Conservation (phyloP, 2,113 vertebrate genomes). For the Typhlomys cinereus region DNA sequence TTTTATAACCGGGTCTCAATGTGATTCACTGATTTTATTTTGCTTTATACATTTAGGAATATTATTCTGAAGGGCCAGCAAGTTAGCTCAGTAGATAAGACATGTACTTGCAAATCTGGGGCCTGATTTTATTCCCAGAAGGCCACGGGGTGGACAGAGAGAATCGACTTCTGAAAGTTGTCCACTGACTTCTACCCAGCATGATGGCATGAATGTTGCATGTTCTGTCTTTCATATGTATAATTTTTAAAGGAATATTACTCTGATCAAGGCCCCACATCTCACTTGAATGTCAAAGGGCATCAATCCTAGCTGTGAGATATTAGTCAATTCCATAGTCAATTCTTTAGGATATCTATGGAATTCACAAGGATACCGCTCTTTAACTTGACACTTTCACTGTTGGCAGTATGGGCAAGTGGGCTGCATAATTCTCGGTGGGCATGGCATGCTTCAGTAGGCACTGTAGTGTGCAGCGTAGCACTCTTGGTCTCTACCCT, state of each 20-base stretch:
- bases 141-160: too few relatives aligned
- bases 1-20: not conserved
- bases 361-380: accelerated
- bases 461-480: not conserved
- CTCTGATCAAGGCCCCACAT: not conserved
- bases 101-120: too few relatives aligned
- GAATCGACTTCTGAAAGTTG: too few relatives aligned
- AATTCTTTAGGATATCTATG: too few relatives aligned
- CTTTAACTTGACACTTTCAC: not conserved
- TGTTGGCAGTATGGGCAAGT: not conserved
- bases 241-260: too few relatives aligned
- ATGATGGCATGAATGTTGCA: too few relatives aligned
- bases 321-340: not conserved
- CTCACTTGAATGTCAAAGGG: not conserved
- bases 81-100: too few relatives aligned
- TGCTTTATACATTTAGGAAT: not conserved
- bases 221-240: too few relatives aligned
- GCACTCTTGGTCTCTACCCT: not conserved
- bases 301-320: not conserved
- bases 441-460: not conserved
- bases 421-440: not conserved
- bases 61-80: too few relatives aligned
- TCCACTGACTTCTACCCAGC: too few relatives aligned
- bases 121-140: too few relatives aligned
- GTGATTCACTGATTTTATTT: not conserved